Evolutionary conservation across 2,113 vertebrate genomes (phyloP).

Genomic region (Cercopithecus mona): DNA sequence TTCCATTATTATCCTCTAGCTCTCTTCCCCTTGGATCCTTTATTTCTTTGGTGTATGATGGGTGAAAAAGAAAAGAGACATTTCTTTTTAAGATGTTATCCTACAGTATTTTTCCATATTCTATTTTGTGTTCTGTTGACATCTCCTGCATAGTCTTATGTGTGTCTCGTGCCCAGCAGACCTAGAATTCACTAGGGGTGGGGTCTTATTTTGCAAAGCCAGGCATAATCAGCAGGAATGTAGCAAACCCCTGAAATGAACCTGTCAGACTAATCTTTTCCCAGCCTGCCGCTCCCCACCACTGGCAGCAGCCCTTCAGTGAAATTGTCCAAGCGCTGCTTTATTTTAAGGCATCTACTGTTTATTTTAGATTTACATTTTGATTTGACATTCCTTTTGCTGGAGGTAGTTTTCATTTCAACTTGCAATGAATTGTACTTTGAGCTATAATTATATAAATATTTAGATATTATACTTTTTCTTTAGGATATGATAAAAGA

Average conservation of each 20-base stretch:
- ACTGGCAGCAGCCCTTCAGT: neutral
- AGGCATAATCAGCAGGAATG: neutral
- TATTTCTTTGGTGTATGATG: neutral
- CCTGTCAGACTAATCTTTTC: neutral
- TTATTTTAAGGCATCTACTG: conserved; percentile 32
- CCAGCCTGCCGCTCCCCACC: neutral
- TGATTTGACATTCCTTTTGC: conserved; percentile 37
- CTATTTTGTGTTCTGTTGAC: neutral
- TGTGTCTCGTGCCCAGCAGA: neutral
- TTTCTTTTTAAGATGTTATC: conserved; percentile 34
- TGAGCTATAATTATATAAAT: conserved; percentile 47
- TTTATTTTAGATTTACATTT: conserved; percentile 57
- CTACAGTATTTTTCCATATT: neutral
- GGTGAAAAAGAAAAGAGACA: neutral
- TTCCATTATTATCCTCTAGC: neutral
- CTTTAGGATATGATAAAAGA: conserved; percentile 28
- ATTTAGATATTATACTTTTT: conserved; percentile 27
- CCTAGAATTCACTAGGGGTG: neutral
- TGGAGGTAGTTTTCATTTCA: conserved; percentile 41
- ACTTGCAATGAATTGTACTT: conserved; percentile 15
- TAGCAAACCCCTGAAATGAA: neutral
- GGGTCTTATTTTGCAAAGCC: neutral
- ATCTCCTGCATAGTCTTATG: neutral
- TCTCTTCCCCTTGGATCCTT: neutral
- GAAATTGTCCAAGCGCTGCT: neutral